phyloP scores from a whole-genome alignment of 2,113 vertebrate species.

The Periophthalmus modestus region DNA sequence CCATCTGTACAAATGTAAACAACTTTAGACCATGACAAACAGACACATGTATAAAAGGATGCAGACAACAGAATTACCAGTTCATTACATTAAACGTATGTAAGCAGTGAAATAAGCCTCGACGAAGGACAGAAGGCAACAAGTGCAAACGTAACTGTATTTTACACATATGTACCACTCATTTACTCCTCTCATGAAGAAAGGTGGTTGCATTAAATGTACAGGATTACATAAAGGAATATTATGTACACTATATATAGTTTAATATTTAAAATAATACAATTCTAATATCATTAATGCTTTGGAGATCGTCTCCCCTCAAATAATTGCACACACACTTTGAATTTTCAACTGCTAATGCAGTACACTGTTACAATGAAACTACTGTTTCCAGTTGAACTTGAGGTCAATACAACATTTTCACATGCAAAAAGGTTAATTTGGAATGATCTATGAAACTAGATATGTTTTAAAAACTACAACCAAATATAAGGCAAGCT shows the following conservation, averaged over 20 bases:
- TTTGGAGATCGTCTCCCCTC: slow-evolving; percentile 63
- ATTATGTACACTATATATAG: slow-evolving; percentile 83
- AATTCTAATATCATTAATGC: slow-evolving; percentile 69
- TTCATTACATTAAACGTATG: slow-evolving; percentile 83
- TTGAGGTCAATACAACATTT: slow-evolving; percentile 52
- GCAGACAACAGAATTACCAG: slow-evolving; percentile 84
- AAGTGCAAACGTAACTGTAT: slow-evolving; percentile 85
- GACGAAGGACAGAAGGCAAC: slow-evolving; percentile 84
- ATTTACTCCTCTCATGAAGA: slow-evolving; percentile 88
- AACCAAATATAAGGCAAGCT: slow-evolving; percentile 57
- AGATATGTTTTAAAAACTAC: slow-evolving; percentile 34
- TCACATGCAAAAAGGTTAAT: slow-evolving; percentile 55
- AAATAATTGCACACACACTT: slow-evolving; percentile 43
- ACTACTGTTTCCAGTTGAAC: slow-evolving; percentile 63
- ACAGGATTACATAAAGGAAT: slow-evolving; percentile 79
- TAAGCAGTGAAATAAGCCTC: slow-evolving; percentile 84
- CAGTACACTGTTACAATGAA: slow-evolving; percentile 47
- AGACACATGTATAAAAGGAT: slow-evolving; percentile 88
- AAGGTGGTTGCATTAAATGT: slow-evolving; percentile 93
- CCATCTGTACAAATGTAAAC: slow-evolving; percentile 99
- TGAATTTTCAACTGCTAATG: slow-evolving; percentile 45
- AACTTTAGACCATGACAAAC: slow-evolving; percentile 85
- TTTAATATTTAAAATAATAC: slow-evolving; percentile 77
- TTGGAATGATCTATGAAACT: slow-evolving; percentile 52
- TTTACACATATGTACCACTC: slow-evolving; percentile 95